These are phyloP conservation scores for Xiphophorus hellerii DNA, from an alignment of 2,113 vertebrate species.

Conservation along the genomic window DNA sequence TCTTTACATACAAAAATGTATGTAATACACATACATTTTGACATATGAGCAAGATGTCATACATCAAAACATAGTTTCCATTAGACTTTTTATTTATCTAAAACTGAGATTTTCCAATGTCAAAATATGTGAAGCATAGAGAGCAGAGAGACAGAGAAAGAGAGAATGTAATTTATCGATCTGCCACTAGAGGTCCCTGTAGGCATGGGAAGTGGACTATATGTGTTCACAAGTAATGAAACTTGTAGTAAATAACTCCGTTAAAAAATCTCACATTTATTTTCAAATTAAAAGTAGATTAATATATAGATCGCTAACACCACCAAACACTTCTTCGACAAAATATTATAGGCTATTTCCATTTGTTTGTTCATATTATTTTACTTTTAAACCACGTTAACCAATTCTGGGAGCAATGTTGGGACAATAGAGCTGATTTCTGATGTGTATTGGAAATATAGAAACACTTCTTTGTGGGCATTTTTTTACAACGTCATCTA, in stretches of 20 bases:
- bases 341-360: not conserved
- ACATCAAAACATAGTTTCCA: no score
- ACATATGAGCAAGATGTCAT: no score
- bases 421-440: not conserved
- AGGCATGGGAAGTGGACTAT: conserved; percentile 11
- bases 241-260: not conserved
- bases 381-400: no score
- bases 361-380: not conserved
- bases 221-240: not conserved
- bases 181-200: conserved; percentile 47
- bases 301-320: not conserved
- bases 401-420: not conserved
- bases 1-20: no score
- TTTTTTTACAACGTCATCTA: no score
- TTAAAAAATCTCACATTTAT: not conserved
- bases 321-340: not conserved
- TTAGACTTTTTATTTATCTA: no score
- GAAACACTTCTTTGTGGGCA: not conserved
- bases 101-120: no score
- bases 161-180: conserved; percentile 9
- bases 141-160: not conserved
- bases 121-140: no score
- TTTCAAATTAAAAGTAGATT: not conserved
- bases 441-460: no score
- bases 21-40: no score